Evolutionary conservation across 2,888 invertebrate genomes (phyloP).

Genomic region (Papilio protenor): DNA sequence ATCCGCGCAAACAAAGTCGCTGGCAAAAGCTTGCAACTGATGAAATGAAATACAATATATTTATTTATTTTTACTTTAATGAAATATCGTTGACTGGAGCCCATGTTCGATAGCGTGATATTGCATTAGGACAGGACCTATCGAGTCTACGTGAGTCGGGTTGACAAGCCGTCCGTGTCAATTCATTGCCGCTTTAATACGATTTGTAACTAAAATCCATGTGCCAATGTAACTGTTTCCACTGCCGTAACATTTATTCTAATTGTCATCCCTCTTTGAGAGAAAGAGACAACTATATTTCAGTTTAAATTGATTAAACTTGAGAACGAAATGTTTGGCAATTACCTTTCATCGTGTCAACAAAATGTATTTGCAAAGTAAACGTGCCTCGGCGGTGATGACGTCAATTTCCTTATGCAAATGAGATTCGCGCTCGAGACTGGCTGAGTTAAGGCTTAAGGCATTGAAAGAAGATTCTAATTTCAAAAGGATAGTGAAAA

Average conservation of each 20-base stretch:
- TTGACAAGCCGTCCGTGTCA: constrained; percentile 31
- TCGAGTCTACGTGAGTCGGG: constrained; percentile 29
- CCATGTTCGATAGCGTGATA: not conserved
- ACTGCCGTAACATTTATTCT: not conserved
- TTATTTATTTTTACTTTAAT: not conserved
- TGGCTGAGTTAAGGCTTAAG: constrained; percentile 12
- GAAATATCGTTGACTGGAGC: constrained; percentile 16
- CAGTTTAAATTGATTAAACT: not conserved
- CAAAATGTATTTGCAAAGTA: constrained; percentile 22
- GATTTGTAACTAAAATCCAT: constrained; percentile 17
- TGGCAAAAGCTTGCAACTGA: too few species aligned
- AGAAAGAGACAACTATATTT: not conserved
- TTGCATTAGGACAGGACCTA: not conserved
- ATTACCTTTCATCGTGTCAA: constrained; percentile 21
- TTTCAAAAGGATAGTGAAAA: not conserved
- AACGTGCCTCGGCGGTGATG: constrained; percentile 9
- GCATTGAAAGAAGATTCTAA: not conserved
- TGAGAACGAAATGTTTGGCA: constrained; percentile 6
- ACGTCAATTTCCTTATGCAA: constrained; percentile 31
- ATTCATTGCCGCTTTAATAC: constrained; percentile 28
- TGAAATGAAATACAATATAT: too few species aligned
- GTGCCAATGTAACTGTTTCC: not conserved
- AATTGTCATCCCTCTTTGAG: not conserved
- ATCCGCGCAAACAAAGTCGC: too few species aligned
- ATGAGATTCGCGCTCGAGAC: constrained; percentile 17